Evolutionary conservation across 2,888 invertebrate species (phyloP), one percentile per base, ranked within the genome.

Genomic region (Cephus spinipes): DNA sequence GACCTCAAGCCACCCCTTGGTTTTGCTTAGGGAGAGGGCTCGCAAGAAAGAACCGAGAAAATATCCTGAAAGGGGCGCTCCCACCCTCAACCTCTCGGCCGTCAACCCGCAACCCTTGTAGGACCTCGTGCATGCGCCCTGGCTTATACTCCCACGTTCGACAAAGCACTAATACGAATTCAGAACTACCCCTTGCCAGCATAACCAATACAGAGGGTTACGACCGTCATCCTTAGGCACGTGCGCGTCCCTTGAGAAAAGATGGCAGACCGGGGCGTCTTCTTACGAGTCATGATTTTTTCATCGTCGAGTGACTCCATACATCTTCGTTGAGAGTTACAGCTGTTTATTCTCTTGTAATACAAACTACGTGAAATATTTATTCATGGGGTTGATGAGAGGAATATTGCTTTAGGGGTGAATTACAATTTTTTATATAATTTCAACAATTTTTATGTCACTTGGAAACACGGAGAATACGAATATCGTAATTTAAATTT

Each of bases 41-140:
- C 68, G 86, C 89, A 90, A 91, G 90, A 91, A 91, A 90, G 90
- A 90, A 88, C 88, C 87, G 90, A 91, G 90, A 91, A 90, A 90
- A 87, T 89, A 89, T 88, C 87, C 90, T 89, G 85, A 87, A 83
- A 81, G 81, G 80, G 79, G 78, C 55, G 9, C 55, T 55, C 55
- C 15, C 55, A 55, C 55, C 23, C 23, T 55, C 15, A 55, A 6
- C 23, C 55, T 23, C 55, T 23, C 55, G 55, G 55, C 55, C 55
- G 55, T 55, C 55, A 55, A 55, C 55, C 23, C 55, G 23, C 23
- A 55, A 55, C 55, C 55, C 55, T 55, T 55, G 55, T 55, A 55
- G 23, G 55, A 55, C 55, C 55, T 55, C 55, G 55, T 55, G 55
- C 55, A 55, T 55, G 55, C 55, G 55, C 55, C 55, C 55, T 55